Percentiles rank a stretch among this genome's conserved stretches.
Conservation (phyloP, 2,888 invertebrate genomes). For the Lochmaea capreae region DNA sequence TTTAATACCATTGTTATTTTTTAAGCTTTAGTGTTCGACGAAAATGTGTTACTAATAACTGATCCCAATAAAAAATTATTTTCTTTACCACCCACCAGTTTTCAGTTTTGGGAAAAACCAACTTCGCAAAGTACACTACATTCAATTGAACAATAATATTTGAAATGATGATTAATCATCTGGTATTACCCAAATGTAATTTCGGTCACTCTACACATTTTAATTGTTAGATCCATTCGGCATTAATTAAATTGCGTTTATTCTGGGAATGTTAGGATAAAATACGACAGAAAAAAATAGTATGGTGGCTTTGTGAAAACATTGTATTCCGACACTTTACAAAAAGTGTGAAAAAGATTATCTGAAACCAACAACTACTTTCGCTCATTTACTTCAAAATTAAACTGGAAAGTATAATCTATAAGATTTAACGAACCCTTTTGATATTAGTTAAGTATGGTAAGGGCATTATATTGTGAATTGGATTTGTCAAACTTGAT, state of each 20-base stretch:
- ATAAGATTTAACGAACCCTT: too few species aligned
- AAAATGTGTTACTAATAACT: neutral
- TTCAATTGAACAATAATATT: neutral
- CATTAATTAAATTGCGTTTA: neutral
- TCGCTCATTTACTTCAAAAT: too few species aligned
- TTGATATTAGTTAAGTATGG: too few species aligned
- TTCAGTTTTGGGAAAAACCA: neutral
- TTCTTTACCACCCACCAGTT: neutral
- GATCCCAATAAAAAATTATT: neutral
- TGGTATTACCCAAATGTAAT: neutral
- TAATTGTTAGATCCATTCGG: neutral
- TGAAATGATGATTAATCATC: neutral
- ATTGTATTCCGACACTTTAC: too few species aligned
- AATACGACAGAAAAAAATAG: neutral
- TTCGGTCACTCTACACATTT: too few species aligned
- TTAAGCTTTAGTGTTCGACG: neutral
- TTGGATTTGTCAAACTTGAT: too few species aligned
- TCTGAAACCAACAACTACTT: too few species aligned
- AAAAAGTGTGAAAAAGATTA: too few species aligned
- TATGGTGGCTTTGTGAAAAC: neutral
- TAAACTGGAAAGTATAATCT: too few species aligned
- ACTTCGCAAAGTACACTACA: neutral
- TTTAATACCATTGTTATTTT: constrained; percentile 4
- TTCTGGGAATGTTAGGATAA: neutral
- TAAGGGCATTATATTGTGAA: too few species aligned